phyloP scores from a whole-genome alignment of 2,113 vertebrate genomes.

The Sinocyclocheilus anophthalmus region DNA sequence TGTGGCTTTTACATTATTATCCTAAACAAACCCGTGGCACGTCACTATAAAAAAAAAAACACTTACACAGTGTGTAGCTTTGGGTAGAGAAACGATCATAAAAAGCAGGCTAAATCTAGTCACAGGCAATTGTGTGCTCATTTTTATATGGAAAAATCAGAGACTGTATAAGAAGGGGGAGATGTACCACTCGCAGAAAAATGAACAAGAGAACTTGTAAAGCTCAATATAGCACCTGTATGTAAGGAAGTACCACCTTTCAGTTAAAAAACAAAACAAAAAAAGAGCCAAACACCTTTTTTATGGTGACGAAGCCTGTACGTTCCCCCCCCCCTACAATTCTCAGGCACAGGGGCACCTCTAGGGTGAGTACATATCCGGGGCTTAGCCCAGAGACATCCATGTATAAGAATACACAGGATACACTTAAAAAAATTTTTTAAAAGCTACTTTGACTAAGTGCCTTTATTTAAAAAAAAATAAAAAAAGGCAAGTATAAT shows the following conservation, averaged over 20 bases:
- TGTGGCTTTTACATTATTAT: slow-evolving; percentile 28
- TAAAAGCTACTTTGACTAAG: too few species aligned
- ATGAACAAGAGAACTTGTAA: not conserved
- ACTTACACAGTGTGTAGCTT: not conserved
- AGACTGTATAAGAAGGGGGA: not conserved
- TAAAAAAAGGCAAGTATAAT: too few species aligned
- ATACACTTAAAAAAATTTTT: too few species aligned
- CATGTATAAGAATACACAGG: too few species aligned
- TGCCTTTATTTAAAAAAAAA: too few species aligned
- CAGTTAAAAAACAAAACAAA: too few species aligned
- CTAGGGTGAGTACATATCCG: too few species aligned
- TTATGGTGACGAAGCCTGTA: not conserved
- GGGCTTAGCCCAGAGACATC: too few species aligned
- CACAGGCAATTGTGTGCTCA: not conserved
- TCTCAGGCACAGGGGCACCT: too few species aligned
- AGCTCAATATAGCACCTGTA: not conserved
- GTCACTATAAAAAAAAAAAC: not conserved
- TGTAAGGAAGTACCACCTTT: not conserved
- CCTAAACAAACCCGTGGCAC: slow-evolving; percentile 6
- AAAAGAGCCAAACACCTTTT: not conserved
- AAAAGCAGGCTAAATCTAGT: too few species aligned
- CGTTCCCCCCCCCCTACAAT: too few species aligned
- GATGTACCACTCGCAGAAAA: not conserved
- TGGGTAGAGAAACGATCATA: not conserved
- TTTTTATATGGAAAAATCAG: not conserved